A percentile compares a stretch with the other conserved stretches of the same genome.
phyloP scores from a whole-genome alignment of 2,113 vertebrate genomes.

The Thalassarche chlororhynchos region DNA sequence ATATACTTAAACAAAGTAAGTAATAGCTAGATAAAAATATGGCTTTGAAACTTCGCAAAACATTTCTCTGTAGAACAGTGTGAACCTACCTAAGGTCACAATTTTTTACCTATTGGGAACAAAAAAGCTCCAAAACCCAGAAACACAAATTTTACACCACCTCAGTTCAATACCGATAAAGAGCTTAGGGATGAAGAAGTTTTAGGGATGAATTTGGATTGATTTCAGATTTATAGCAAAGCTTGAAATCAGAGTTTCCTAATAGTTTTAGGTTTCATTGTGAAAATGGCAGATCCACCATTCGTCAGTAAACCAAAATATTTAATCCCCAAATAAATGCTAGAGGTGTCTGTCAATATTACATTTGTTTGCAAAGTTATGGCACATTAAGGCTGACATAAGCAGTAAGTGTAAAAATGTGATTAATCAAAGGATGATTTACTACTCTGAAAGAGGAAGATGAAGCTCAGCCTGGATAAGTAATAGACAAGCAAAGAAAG shows the following conservation, averaged over 20 bases:
- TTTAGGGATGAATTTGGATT: background rate
- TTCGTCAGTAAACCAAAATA: background rate
- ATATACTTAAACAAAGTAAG: background rate
- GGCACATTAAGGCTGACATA: conserved; percentile 2
- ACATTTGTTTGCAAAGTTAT: background rate
- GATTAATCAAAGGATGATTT: conserved; percentile 26
- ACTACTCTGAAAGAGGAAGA: background rate
- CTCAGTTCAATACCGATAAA: background rate
- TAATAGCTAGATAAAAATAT: background rate
- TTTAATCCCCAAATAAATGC: background rate
- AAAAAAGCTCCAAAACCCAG: background rate
- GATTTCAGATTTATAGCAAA: background rate
- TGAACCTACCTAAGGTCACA: background rate
- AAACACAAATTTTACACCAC: background rate
- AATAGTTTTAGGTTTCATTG: background rate
- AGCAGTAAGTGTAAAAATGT: conserved; percentile 2
- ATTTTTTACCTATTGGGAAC: background rate
- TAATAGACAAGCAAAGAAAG: conserved; percentile 8
- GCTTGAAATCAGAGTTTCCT: background rate
- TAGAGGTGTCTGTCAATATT: background rate
- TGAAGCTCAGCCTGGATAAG: background rate
- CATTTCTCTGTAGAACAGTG: background rate
- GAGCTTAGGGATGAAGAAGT: background rate
- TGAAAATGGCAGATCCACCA: background rate
- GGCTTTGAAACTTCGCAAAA: background rate